These are phyloP conservation scores for Chymomyza caudatula DNA, from an alignment of 2,888 invertebrate species.

Conservation along the genomic window DNA sequence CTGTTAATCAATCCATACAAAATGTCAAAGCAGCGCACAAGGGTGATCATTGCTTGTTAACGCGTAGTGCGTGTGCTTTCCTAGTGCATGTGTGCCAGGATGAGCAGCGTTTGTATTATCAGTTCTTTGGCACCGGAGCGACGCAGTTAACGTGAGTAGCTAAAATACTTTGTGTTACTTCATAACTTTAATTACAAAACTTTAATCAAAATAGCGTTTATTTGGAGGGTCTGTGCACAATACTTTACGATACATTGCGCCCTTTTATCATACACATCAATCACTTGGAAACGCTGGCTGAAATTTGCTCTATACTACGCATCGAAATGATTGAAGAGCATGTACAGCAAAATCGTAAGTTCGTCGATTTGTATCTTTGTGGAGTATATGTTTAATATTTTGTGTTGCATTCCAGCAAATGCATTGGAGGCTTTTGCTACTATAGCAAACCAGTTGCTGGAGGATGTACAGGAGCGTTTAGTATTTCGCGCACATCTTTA, in stretches of 20 bases:
- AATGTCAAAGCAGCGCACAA: slow-evolving; percentile 83
- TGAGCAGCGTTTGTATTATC: slow-evolving; percentile 93
- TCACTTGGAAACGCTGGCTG: slow-evolving; percentile 97
- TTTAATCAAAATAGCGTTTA: slow-evolving; percentile 81
- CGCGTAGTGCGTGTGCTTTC: slow-evolving; percentile 92
- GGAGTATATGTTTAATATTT: not conserved
- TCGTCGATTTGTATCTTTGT: not conserved
- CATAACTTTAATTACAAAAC: not conserved
- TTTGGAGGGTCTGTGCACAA: slow-evolving; percentile 90
- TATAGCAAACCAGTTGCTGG: slow-evolving; percentile 88
- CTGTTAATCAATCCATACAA: slow-evolving; percentile 84
- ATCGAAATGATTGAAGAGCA: slow-evolving; percentile 95
- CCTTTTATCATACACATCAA: slow-evolving; percentile 97
- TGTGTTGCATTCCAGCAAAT: slow-evolving; percentile 78
- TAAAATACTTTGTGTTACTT: not conserved
- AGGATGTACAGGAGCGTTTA: slow-evolving; percentile 97
- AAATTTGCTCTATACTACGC: slow-evolving; percentile 94
- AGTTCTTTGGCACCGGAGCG: slow-evolving; percentile 89
- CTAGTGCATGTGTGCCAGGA: slow-evolving; percentile 96
- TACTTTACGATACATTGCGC: slow-evolving; percentile 93
- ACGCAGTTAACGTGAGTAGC: slow-evolving; percentile 82
- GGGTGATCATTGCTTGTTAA: slow-evolving; percentile 89
- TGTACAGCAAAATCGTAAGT: slow-evolving; percentile 88
- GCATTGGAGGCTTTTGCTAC: slow-evolving; percentile 87
- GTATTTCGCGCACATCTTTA: slow-evolving; percentile 97